Evolutionary conservation across 30 jellyfish, hydroid and myxozoan genomes (phyloP).

Genomic region (Chironex yamaguchii): DNA sequence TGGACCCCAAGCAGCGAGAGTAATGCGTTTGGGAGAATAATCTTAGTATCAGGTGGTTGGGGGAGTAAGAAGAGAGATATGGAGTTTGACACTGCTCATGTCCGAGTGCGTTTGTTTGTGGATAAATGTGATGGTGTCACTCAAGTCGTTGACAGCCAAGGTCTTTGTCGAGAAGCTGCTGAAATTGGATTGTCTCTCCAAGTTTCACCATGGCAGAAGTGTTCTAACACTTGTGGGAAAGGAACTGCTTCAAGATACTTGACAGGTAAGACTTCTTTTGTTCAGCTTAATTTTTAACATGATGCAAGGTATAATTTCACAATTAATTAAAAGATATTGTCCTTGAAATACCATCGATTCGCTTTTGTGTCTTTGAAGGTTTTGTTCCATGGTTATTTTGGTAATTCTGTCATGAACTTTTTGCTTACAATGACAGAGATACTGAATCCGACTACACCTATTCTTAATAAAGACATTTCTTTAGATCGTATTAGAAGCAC

Average conservation of each 20-base stretch:
- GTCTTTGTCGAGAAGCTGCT: conserved; percentile 75
- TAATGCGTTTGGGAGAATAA: conserved; percentile 60
- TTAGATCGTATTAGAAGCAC: too few relatives aligned
- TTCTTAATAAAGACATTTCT: too few relatives aligned
- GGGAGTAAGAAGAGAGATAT: conserved; percentile 69
- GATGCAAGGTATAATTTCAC: too few relatives aligned
- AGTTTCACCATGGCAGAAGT: conserved; percentile 78
- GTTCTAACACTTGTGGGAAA: conserved; percentile 81
- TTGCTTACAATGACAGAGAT: too few relatives aligned
- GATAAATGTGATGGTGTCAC: conserved; percentile 52
- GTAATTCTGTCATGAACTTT: too few relatives aligned
- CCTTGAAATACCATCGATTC: too few relatives aligned
- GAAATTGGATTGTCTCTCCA: conserved; percentile 73
- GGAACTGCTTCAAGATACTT: conserved; percentile 69
- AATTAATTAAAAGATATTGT: too few relatives aligned
- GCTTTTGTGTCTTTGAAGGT: too few relatives aligned
- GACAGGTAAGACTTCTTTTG: conserved; percentile 32
- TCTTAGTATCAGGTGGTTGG: conserved; percentile 87
- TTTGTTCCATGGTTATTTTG: too few relatives aligned
- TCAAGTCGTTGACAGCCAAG: conserved; percentile 86
- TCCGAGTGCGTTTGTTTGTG: conserved; percentile 80
- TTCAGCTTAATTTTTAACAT: too few relatives aligned
- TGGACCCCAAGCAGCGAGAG: conserved; percentile 95
- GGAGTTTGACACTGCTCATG: conserved; percentile 61
- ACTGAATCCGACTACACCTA: too few relatives aligned